Evolutionary conservation across 2,113 vertebrate species (phyloP).

Genomic region (Thunnus maccoyii): DNA sequence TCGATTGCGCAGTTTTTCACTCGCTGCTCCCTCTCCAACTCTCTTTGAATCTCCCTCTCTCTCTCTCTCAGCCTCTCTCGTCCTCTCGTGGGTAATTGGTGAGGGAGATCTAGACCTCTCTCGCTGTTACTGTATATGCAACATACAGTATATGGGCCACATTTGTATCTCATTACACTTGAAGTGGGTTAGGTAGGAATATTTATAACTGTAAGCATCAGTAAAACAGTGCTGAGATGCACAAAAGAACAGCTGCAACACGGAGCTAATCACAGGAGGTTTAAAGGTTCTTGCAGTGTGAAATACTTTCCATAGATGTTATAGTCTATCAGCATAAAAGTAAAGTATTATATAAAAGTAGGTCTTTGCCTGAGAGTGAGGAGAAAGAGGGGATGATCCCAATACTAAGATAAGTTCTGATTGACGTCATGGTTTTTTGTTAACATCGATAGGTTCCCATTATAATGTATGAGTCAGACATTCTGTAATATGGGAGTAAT

Average conservation of each 20-base stretch:
- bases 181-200: conserved; percentile 33
- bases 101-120: conserved; percentile 17
- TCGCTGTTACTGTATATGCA: conserved; percentile 10
- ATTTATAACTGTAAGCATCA: conserved; percentile 34
- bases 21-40: neutral
- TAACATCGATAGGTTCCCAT: neutral
- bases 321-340: neutral
- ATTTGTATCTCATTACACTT: conserved; percentile 49
- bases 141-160: conserved; percentile 31
- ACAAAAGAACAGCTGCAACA: conserved; percentile 2
- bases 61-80: conserved; percentile 1
- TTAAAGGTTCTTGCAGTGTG: neutral
- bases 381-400: no score
- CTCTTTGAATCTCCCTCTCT: conserved; percentile 38
- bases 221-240: conserved; percentile 12
- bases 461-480: conserved; percentile 6
- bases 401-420: neutral
- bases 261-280: conserved; percentile 7
- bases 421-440: neutral
- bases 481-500: no score
- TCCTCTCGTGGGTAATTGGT: conserved; percentile 40
- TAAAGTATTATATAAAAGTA: neutral
- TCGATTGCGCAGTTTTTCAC: conserved; percentile 13
- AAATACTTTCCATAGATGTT: neutral
- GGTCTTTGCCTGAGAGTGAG: no score